These are phyloP conservation scores for Pseudotriccus pelzelni DNA, from an alignment of 2,797 vertebrate species.

Conservation along the genomic window DNA sequence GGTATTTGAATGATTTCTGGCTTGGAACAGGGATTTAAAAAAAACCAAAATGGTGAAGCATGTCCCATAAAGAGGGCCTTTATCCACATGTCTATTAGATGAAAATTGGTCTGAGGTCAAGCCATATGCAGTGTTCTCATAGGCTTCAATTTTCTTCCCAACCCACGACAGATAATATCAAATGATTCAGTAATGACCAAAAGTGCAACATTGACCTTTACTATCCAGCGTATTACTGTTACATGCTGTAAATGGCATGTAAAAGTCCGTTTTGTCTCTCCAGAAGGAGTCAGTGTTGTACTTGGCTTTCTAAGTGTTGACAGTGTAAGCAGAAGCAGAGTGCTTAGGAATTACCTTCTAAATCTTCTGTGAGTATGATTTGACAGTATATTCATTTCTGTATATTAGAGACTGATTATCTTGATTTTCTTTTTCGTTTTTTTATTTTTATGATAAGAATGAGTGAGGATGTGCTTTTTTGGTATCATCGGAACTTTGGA, in stretches of 20 bases:
- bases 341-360: conserved; percentile 48
- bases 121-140: conserved; percentile 76
- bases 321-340: conserved; percentile 19
- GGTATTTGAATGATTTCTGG: conserved; percentile 64
- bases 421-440: not conserved
- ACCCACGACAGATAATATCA: conserved; percentile 75
- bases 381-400: not conserved
- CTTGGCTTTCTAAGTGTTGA: conserved; percentile 43
- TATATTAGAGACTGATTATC: not conserved
- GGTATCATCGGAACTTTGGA: not conserved
- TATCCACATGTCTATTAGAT: conserved; percentile 68
- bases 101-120: conserved; percentile 79
- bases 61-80: conserved; percentile 58
- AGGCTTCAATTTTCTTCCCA: conserved; percentile 78
- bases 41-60: not conserved
- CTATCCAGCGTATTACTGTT: conserved; percentile 77
- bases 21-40: conserved; percentile 56
- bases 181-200: conserved; percentile 81
- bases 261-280: conserved; percentile 73
- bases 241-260: conserved; percentile 76
- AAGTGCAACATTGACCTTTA: conserved; percentile 80
- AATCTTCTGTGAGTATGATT: conserved; percentile 58
- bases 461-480: not conserved
- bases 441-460: not conserved
- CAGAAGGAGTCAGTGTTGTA: conserved; percentile 58